A percentile compares a stretch with the other conserved stretches of the same genome.
Evolutionary conservation across 1,140 invertebrate species (phyloP).

Genomic region (Drosophila lacteicornis): DNA sequence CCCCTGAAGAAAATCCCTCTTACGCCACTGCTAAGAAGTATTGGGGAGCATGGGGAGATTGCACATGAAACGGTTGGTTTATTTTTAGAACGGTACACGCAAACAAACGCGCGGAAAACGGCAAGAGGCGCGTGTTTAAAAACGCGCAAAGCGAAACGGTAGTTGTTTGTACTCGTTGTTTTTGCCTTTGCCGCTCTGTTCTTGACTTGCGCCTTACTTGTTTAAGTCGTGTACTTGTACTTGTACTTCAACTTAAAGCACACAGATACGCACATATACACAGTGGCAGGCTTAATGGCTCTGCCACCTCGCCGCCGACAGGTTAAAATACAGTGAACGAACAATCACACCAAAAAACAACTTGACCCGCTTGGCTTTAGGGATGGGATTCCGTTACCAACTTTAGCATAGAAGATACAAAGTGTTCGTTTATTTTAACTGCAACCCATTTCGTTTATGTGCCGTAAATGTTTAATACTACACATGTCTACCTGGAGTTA

Average conservation of each 20-base stretch:
- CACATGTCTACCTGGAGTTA: not conserved
- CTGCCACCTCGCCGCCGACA: conserved; percentile 40
- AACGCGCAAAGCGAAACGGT: conserved; percentile 53
- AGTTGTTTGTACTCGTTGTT: conserved; percentile 30
- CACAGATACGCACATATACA: conserved; percentile 3
- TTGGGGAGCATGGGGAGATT: conserved; percentile 35
- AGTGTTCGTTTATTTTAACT: not conserved
- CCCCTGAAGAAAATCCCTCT: not conserved
- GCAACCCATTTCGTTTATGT: not conserved
- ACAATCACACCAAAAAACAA: conserved; percentile 50
- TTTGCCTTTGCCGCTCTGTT: conserved; percentile 13
- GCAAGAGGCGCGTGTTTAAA: conserved; percentile 51
- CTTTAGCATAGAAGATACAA: not conserved
- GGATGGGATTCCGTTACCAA: conserved; percentile 41
- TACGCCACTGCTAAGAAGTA: not conserved
- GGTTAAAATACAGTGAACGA: conserved; percentile 56
- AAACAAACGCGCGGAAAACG: conserved; percentile 25
- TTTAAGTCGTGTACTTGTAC: conserved; percentile 44
- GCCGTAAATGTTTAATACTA: not conserved
- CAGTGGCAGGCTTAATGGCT: conserved; percentile 25
- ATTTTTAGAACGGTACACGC: conserved; percentile 75
- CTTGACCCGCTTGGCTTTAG: conserved; percentile 44
- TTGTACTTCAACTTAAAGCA: conserved; percentile 46
- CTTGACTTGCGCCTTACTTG: conserved; percentile 46
- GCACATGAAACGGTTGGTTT: conserved; percentile 70